These are phyloP conservation scores for Pelvicachromis taeniatus DNA, from an alignment of 2,113 vertebrate genomes.

Conservation along the genomic window DNA sequence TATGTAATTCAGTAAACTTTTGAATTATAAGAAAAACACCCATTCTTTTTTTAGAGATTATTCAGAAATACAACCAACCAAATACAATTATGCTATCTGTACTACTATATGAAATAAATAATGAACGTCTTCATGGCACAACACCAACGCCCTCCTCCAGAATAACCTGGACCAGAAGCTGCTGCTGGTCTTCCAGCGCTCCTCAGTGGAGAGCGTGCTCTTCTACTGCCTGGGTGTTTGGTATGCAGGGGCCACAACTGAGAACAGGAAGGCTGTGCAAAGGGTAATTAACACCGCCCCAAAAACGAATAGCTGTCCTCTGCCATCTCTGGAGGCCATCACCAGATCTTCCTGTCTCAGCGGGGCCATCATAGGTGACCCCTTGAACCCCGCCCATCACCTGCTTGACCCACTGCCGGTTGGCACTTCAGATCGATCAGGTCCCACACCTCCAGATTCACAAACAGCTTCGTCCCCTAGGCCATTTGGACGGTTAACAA, in stretches of 20 bases:
- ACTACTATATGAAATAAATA: not conserved
- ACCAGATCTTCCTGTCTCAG: too few relatives aligned
- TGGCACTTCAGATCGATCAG: too few relatives aligned
- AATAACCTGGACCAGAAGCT: not conserved
- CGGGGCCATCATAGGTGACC: too few relatives aligned
- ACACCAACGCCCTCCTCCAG: not conserved
- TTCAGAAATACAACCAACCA: not conserved
- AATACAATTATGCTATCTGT: not conserved
- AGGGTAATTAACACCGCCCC: too few relatives aligned
- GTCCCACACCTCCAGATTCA: too few relatives aligned
- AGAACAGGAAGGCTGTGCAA: too few relatives aligned
- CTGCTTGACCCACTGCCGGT: too few relatives aligned
- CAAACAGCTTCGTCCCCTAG: too few relatives aligned
- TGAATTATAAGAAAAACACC: not conserved
- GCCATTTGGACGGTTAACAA: too few relatives aligned
- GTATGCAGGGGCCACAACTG: not conserved
- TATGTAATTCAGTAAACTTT: not conserved
- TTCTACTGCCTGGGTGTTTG: not conserved
- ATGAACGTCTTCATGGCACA: not conserved
- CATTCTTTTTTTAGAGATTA: not conserved
- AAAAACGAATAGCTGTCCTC: too few relatives aligned
- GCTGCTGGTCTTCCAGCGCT: fast-evolving
- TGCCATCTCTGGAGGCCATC: too few relatives aligned
- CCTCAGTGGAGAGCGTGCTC: fast-evolving
- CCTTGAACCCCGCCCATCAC: too few relatives aligned